Conservation (phyloP, 2,113 vertebrate species). For the Lipophrys pholis region DNA sequence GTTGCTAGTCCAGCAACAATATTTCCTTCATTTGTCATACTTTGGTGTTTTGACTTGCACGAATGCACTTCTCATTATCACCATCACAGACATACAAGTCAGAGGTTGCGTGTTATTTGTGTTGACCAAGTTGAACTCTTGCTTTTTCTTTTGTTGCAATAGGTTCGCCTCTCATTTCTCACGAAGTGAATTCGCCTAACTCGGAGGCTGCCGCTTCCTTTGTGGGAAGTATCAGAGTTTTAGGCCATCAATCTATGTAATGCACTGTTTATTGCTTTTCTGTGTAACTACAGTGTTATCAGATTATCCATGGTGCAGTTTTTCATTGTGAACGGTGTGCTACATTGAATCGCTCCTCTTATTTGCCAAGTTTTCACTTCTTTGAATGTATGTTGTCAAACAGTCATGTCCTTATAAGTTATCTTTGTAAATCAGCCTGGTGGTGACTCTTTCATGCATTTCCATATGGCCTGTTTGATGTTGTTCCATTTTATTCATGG, state of each 20-base stretch:
- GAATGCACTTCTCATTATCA: slow-evolving; percentile 15
- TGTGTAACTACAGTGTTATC: slow-evolving; percentile 66
- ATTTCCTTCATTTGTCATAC: slow-evolving; percentile 14
- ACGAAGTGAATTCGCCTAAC: not conserved
- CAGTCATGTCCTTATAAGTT: slow-evolving; percentile 1
- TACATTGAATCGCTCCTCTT: slow-evolving; percentile 34
- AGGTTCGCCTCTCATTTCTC: slow-evolving; percentile 7
- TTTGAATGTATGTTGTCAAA: slow-evolving; percentile 15
- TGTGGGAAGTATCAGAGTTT: slow-evolving; percentile 39
- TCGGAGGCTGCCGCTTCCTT: slow-evolving; percentile 19
- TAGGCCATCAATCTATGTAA: slow-evolving; percentile 63
- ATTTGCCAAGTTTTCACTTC: slow-evolving; percentile 27
- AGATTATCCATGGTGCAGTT: slow-evolving; percentile 58
- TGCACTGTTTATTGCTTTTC: slow-evolving; percentile 74
- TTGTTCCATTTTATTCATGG: not conserved
- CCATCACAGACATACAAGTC: slow-evolving; percentile 8
- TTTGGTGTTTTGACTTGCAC: slow-evolving; percentile 19
- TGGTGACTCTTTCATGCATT: not conserved
- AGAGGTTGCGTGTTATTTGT: not conserved
- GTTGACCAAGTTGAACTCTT: not conserved
- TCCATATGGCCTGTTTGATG: slow-evolving; percentile 3
- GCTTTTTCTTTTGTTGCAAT: slow-evolving; percentile 9
- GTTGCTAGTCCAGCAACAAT: slow-evolving; percentile 41
- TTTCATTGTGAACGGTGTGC: slow-evolving; percentile 43
- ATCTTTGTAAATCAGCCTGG: slow-evolving; percentile 14